Evolutionary conservation across 2,797 vertebrate species (phyloP).

Genomic region (Chaunax sp.): DNA sequence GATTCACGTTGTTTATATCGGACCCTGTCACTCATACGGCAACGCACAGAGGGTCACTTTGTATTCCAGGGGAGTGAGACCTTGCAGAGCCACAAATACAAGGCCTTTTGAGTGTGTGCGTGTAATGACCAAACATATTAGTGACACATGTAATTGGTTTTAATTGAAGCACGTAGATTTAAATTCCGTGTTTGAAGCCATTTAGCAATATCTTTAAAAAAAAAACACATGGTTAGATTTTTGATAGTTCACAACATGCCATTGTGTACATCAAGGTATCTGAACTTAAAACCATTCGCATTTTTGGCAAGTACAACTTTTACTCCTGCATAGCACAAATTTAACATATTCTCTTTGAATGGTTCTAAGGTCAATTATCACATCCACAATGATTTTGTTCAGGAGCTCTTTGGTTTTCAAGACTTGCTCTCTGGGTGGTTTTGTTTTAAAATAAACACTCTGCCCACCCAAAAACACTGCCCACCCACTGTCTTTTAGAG

Average conservation of each 20-base stretch:
- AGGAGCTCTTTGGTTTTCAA: constrained; percentile 22
- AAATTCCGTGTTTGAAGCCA: constrained; percentile 23
- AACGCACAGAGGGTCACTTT: constrained; percentile 30
- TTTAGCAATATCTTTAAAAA: constrained; percentile 45
- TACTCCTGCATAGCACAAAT: background rate
- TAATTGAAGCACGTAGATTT: constrained; percentile 29
- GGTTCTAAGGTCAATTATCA: constrained; percentile 19
- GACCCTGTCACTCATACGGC: constrained; percentile 25
- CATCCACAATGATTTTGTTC: constrained; percentile 34
- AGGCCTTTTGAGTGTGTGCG: constrained; percentile 14
- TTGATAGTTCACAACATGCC: constrained; percentile 2
- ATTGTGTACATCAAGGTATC: constrained; percentile 3
- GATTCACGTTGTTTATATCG: constrained; percentile 25
- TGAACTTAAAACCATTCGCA: constrained; percentile 4
- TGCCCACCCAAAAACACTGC: constrained; percentile 7
- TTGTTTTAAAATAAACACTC: constrained; percentile 31
- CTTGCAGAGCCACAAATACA: constrained; percentile 6
- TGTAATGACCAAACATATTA: constrained; percentile 18
- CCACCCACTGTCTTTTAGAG: constrained; percentile 29
- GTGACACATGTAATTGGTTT: constrained; percentile 28
- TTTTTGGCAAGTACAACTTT: constrained; percentile 9
- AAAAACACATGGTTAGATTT: constrained; percentile 20
- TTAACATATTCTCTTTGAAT: constrained; percentile 15
- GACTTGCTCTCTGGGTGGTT: constrained; percentile 30
- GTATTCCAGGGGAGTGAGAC: constrained; percentile 21